phyloP scores from a whole-genome alignment of 2,888 invertebrate genomes.

The Philonicus albiceps region DNA sequence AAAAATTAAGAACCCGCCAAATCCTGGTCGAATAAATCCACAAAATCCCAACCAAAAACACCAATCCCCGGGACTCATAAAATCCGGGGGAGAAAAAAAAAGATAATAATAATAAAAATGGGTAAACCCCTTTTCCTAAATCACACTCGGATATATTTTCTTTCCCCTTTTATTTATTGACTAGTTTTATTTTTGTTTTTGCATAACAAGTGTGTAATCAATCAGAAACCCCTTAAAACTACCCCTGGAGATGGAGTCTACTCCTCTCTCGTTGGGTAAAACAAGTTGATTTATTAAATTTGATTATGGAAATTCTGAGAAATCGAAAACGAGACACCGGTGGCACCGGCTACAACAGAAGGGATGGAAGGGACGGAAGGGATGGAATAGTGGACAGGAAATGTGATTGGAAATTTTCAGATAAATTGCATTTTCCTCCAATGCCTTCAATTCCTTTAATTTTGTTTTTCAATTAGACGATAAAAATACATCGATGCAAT shows the following conservation, averaged over 20 bases:
- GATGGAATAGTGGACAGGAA: no score
- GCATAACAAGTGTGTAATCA: not conserved
- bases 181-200: no score
- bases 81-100: not conserved
- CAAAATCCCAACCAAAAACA: not conserved
- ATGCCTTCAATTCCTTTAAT: no score
- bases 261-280: not conserved
- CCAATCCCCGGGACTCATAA: not conserved
- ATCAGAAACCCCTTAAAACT: not conserved
- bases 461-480: not conserved
- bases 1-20: no score
- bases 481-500: no score
- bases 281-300: not conserved
- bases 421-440: not conserved
- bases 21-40: not conserved
- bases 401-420: not conserved
- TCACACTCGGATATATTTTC: not conserved
- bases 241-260: not conserved
- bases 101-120: no score
- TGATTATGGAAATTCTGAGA: not conserved
- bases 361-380: no score
- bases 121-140: not conserved
- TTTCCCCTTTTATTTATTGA: not conserved
- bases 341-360: no score
- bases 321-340: not conserved